phyloP scores from a whole-genome alignment of 2,113 vertebrate species.

The Murina feae region DNA sequence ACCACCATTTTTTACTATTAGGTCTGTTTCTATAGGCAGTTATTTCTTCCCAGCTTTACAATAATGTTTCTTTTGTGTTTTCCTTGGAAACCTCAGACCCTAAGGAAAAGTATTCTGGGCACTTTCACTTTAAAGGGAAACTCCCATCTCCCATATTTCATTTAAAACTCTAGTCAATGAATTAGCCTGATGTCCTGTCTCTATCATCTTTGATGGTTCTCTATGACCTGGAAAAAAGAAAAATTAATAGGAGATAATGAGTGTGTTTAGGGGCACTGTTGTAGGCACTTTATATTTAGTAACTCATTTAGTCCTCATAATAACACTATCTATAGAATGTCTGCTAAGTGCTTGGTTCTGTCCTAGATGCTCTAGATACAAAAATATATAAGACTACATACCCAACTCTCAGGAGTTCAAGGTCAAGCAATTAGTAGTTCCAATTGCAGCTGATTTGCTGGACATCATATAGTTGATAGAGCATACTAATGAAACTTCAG shows the following conservation, averaged over 20 bases:
- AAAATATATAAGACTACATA: not conserved
- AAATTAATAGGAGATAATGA: conserved; percentile 5
- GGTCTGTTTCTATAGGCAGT: conserved; percentile 25
- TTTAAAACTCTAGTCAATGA: conserved; percentile 5
- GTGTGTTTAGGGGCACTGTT: not conserved
- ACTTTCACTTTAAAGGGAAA: conserved; percentile 28
- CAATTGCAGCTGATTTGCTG: conserved; percentile 6
- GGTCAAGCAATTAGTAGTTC: not conserved
- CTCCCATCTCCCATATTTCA: not conserved
- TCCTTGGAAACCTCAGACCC: conserved; percentile 32
- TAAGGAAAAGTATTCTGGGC: conserved; percentile 18
- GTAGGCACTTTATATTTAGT: not conserved
- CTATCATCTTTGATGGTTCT: conserved; percentile 19
- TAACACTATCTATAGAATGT: not conserved
- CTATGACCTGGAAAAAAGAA: conserved; percentile 23
- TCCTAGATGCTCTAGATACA: not conserved
- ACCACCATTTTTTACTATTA: not conserved
- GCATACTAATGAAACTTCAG: not conserved
- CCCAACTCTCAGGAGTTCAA: not conserved
- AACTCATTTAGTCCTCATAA: not conserved
- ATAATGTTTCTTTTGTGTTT: conserved; percentile 50
- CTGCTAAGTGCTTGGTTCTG: not conserved
- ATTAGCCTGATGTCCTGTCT: not conserved
- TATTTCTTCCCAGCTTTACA: conserved; percentile 41
- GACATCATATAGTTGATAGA: not conserved